Evolutionary conservation across 2,888 invertebrate genomes (phyloP).

Genomic region (Yponomeuta evonymella): DNA sequence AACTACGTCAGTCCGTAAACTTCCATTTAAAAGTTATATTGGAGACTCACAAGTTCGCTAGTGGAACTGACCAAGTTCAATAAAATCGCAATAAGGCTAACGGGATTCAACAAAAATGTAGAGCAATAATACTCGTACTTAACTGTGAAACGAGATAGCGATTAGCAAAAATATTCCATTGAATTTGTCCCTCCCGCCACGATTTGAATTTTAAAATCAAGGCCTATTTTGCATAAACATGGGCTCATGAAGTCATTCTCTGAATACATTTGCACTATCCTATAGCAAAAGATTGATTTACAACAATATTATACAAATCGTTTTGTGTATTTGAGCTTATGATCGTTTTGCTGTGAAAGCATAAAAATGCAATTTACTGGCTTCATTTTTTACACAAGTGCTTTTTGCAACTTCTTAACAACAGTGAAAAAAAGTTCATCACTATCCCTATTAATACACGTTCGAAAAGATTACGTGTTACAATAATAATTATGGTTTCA

Average conservation of each 20-base stretch:
- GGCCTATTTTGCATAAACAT: conserved; percentile 64
- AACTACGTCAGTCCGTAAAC: too few relatives aligned
- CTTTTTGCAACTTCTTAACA: conserved; percentile 19
- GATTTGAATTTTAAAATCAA: conserved; percentile 40
- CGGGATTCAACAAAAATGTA: neutral
- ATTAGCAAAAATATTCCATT: neutral
- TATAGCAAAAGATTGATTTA: conserved; percentile 53
- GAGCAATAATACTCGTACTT: neutral
- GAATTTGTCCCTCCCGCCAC: neutral
- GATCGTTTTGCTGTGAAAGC: conserved; percentile 37
- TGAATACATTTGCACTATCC: conserved; percentile 33
- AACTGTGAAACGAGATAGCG: neutral
- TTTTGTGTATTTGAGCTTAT: conserved; percentile 28
- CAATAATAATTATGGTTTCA: conserved; percentile 45
- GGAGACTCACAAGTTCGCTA: too few relatives aligned
- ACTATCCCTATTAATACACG: neutral
- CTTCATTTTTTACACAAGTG: conserved; percentile 16
- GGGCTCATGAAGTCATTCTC: conserved; percentile 46
- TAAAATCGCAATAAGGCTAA: too few relatives aligned
- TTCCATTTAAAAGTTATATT: too few relatives aligned
- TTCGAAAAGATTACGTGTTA: neutral
- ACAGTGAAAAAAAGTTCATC: neutral
- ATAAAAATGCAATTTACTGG: conserved; percentile 46
- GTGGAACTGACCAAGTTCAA: too few relatives aligned
- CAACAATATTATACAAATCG: conserved; percentile 63